Conservation (phyloP, 2,888 invertebrate species). For the Ophion obscuratus region DNA sequence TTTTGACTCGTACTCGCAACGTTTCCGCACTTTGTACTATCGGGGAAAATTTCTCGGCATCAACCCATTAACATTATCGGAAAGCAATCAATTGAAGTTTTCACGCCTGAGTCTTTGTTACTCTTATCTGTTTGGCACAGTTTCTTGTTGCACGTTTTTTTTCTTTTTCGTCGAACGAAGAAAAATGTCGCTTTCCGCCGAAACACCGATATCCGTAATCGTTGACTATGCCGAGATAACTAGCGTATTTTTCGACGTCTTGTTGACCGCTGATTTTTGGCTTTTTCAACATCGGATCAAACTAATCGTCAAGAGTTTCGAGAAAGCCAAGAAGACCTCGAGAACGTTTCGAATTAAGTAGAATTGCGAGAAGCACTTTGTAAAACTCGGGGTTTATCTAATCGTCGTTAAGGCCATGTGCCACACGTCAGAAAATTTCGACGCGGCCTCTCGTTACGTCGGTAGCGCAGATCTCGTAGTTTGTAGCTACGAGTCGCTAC, state of each 20-base stretch:
- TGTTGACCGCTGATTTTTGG: slow-evolving; percentile 27
- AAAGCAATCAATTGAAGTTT: slow-evolving; percentile 31
- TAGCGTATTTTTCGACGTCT: neutral
- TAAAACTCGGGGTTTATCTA: slow-evolving; percentile 18
- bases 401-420: neutral
- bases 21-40: slow-evolving; percentile 35
- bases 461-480: too few species aligned
- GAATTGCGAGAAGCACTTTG: slow-evolving; percentile 26
- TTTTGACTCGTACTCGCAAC: too few species aligned
- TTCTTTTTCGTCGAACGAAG: neutral
- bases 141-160: slow-evolving; percentile 18
- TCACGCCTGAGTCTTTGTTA: slow-evolving; percentile 46
- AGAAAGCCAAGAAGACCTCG: slow-evolving; percentile 11
- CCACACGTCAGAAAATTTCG: too few species aligned
- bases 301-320: slow-evolving; percentile 20
- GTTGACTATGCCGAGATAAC: slow-evolving; percentile 4
- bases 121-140: slow-evolving; percentile 14
- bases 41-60: slow-evolving; percentile 52
- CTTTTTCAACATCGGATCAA: slow-evolving; percentile 38
- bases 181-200: neutral
- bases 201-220: slow-evolving; percentile 44
- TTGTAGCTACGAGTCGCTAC: too few species aligned
- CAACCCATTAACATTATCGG: slow-evolving; percentile 33
- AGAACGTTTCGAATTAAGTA: slow-evolving; percentile 34
- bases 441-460: too few species aligned